Conservation (phyloP, 2,888 invertebrate genomes). For the Abrostola tripartita region DNA sequence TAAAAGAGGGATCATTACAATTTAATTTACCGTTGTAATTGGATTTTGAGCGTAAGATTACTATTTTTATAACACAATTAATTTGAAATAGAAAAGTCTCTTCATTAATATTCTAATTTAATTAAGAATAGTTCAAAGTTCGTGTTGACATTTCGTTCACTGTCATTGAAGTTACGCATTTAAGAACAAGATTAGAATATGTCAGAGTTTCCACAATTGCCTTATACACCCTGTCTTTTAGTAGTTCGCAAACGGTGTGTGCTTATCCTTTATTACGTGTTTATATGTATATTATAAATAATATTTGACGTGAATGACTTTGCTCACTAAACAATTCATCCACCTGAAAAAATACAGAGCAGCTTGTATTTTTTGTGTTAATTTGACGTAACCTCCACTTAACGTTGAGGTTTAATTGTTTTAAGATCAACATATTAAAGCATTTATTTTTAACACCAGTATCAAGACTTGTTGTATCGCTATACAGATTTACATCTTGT, state of each 20-base stretch:
- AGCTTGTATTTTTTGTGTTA: not conserved
- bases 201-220: constrained; percentile 58
- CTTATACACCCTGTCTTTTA: constrained; percentile 37
- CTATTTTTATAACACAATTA: constrained; percentile 11
- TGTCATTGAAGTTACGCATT: not conserved
- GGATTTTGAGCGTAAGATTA: constrained; percentile 25
- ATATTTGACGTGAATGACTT: not conserved
- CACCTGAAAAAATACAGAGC: not conserved
- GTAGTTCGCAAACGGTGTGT: not conserved
- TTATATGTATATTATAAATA: too few relatives aligned
- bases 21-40: constrained; percentile 45
- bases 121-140: constrained; percentile 1
- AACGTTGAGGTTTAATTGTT: too few relatives aligned
- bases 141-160: not conserved
- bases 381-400: too few relatives aligned
- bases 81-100: not conserved
- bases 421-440: too few relatives aligned
- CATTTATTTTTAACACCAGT: too few relatives aligned
- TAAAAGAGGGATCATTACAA: constrained; percentile 40
- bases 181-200: constrained; percentile 10
- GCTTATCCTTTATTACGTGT: too few relatives aligned
- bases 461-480: too few relatives aligned
- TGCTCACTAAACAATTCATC: not conserved
- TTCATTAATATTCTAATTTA: not conserved
- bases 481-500: too few relatives aligned